Evolutionary conservation across 2,797 vertebrate species (phyloP), one percentile per base, ranked within the genome.

Genomic region (Lates japonicus): DNA sequence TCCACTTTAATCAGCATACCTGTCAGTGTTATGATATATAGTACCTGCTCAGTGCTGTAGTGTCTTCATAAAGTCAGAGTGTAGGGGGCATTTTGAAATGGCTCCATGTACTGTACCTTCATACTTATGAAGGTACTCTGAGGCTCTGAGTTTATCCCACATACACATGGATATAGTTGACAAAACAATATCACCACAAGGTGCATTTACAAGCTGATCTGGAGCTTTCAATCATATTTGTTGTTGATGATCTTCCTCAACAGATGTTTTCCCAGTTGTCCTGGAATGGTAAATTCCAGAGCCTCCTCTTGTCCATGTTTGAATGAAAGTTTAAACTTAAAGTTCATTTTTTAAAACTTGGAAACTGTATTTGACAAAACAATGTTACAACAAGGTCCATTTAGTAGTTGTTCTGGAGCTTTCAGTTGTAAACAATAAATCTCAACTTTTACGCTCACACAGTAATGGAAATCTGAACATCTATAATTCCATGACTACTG

Each of bases 1-100:
- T 62, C 44, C 71, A 51, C 61, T 87, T 76, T 82, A 76, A 90
- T 91, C 83, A 85, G 61, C 61, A 72, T 55, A 46, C 35, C 73
- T 82, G 78, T 85, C 79, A 1, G 11, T 64, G 63, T 67, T 52
- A 25, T 88, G 78, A 91, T 76, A 57, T 69, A 83, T 39, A 44
- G n/a, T 1, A 35, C 29, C 52, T 78, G 71, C 79, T 87, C 64
- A 76, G 57, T 61, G 64, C 68, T 65, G 46, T 58, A n/a, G 41
- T 29, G 20, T 67, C 70, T 82, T 85, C 39, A 71, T 76, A 29
- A 76, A 59, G 69, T 33, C 61, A 54, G 13, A 49, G 16, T 33
- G 41, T 42, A 59, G 49, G 70, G 58, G 54, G 20, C 48, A 66
- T 76, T 59, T 70, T 63, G 3, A 55, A 71, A 71, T 29, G 9